Conservation (phyloP, 35 echinoderm and acorn worm genomes). For the Antedon bifida region DNA sequence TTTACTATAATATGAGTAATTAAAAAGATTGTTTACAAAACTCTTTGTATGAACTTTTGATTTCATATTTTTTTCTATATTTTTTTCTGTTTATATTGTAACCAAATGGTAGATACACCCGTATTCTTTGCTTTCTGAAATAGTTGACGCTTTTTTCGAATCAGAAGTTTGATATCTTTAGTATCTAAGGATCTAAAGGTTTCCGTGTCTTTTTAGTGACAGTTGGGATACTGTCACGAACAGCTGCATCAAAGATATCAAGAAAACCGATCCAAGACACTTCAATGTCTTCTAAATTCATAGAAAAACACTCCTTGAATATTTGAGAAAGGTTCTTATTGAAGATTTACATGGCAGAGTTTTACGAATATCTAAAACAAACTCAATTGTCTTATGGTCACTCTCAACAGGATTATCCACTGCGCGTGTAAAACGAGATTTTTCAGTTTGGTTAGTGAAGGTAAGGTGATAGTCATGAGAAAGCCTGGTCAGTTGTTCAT, state of each 20-base stretch:
- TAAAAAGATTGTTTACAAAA: conserved; percentile 17
- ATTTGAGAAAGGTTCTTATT: conserved; percentile 1
- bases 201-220: background rate
- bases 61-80: conserved; percentile 9
- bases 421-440: background rate
- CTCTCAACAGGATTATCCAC: conserved; percentile 12
- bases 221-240: conserved; percentile 4
- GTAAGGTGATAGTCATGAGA: conserved; percentile 1
- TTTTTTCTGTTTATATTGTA: background rate
- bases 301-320: conserved; percentile 4
- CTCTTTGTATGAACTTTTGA: background rate
- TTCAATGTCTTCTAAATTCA: background rate
- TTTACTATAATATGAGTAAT: background rate
- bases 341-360: background rate
- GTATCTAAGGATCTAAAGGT: conserved; percentile 4
- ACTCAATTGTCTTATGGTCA: conserved; percentile 11
- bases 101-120: background rate
- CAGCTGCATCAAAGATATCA: conserved; percentile 17
- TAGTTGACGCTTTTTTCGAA: background rate
- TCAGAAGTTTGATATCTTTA: conserved; percentile 7
- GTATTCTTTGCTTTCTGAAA: background rate
- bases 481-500: background rate
- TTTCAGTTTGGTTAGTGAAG: conserved; percentile 11
- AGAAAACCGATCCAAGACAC: conserved; percentile 3
- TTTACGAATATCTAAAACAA: background rate